Evolutionary conservation across 2,888 invertebrate genomes (phyloP), one percentile per base, ranked within the genome.

Genomic region (Dicroscelio sp.): DNA sequence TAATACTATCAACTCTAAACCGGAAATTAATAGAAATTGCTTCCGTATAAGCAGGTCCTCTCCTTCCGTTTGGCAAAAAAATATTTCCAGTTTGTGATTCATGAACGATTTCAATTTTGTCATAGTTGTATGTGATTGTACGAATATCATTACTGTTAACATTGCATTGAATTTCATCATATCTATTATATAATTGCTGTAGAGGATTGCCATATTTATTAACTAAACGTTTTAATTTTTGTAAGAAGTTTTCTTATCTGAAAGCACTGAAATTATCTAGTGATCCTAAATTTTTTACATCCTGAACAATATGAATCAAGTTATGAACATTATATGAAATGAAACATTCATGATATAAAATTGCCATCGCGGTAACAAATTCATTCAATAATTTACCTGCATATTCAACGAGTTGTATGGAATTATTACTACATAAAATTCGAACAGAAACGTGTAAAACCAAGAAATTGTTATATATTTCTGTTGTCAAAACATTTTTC

Each of bases 191-290:
- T 23, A 76, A 17, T 71, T 78, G 85, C 69, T 86, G 85, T 27
- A 78, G 31, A 23, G 85, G 78, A 35, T 35, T 27, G 6, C 38
- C 69, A 63, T 33, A 76, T 33, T 78, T 78, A 20, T 71, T 75
- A 69, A 86, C 67, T 35, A 78, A 31, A 25, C 60, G 63, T 82
- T 87, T 87, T n/a, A 87, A 58, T 20, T 48, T n/a, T 23, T 88
- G 71, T 25, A 83, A 43, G 55, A 35, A 83, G 31, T 88, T 88
- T 76, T 88, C 76, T 48, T 69, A 87, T 23, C 52, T 78, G 71
- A 86, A 86, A 1, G 79, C 86, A 63, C 86, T 86, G 48, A 35
- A 86, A 30, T 35, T 87, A 65, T 87, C 82, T 75, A 82, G 55
- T 12, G 65, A 31, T 38, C 82, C 82, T 2, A 87, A 87, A n/a